Evolutionary conservation across 2,113 vertebrate species (phyloP).

Genomic region (Leucopsar rothschildi): DNA sequence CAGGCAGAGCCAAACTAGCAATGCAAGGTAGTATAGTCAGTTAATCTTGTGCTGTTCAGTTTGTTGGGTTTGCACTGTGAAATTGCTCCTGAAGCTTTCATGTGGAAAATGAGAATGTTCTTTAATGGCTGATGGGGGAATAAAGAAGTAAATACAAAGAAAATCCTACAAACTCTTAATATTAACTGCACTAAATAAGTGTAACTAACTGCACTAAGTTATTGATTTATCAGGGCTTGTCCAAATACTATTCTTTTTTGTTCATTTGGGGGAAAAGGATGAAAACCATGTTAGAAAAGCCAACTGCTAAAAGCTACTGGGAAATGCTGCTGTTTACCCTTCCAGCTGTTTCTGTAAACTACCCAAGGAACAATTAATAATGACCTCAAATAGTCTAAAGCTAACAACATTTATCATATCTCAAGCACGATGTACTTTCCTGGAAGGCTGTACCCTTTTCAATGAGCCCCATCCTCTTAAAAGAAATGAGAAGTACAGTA

Average conservation of each 20-base stretch:
- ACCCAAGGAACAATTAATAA: slow-evolving; percentile 22
- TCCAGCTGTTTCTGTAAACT: slow-evolving; percentile 11
- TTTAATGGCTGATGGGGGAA: slow-evolving; percentile 76
- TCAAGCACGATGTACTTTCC: slow-evolving; percentile 18
- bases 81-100: slow-evolving; percentile 77
- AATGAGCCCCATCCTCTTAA: background rate
- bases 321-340: slow-evolving; percentile 13
- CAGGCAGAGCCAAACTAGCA: slow-evolving; percentile 73
- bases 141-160: slow-evolving; percentile 79
- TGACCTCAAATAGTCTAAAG: background rate
- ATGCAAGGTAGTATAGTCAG: slow-evolving; percentile 65
- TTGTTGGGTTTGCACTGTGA: slow-evolving; percentile 69
- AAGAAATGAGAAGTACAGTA: background rate
- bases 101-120: slow-evolving; percentile 83
- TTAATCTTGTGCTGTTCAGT: slow-evolving; percentile 76
- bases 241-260: slow-evolving; percentile 52
- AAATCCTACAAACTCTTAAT: slow-evolving; percentile 73
- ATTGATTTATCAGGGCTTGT: slow-evolving; percentile 76
- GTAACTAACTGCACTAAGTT: slow-evolving; percentile 77
- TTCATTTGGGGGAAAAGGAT: slow-evolving; percentile 26
- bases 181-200: slow-evolving; percentile 77
- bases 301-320: slow-evolving; percentile 9
- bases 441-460: background rate
- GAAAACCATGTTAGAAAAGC: slow-evolving; percentile 35
- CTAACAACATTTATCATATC: slow-evolving; percentile 14